Conservation (phyloP, 2,113 vertebrate species). For the Donacobius atricapilla region DNA sequence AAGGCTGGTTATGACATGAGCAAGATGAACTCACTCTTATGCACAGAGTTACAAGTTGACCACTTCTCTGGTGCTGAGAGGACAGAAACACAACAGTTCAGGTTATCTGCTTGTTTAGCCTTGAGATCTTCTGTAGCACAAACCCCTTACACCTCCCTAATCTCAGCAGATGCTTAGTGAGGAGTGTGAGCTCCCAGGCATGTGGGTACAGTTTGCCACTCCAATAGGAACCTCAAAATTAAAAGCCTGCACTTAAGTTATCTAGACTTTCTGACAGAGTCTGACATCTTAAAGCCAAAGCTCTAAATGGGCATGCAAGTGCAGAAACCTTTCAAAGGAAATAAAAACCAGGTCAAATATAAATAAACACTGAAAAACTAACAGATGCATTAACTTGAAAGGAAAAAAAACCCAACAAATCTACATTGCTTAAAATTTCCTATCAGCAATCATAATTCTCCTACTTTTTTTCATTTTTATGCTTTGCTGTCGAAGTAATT, state of each 20-base stretch:
- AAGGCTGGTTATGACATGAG: background rate
- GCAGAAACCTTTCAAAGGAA: background rate
- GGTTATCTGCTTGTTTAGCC: background rate
- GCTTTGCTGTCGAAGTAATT: background rate
- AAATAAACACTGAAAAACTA: background rate
- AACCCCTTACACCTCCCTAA: background rate
- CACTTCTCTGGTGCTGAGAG: background rate
- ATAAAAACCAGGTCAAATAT: background rate
- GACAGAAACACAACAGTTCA: background rate
- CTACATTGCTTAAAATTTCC: background rate
- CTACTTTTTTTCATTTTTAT: background rate
- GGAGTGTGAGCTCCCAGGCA: background rate
- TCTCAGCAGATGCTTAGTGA: background rate
- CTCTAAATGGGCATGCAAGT: background rate
- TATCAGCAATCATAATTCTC: background rate
- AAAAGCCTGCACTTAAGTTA: background rate
- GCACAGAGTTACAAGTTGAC: background rate
- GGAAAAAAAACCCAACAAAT: background rate
- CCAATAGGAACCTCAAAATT: background rate
- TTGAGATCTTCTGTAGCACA: background rate
- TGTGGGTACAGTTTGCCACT: background rate
- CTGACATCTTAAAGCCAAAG: background rate
- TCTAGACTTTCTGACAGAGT: background rate
- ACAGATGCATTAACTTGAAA: background rate
- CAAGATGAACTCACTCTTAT: background rate